Evolutionary conservation across 2,888 invertebrate genomes (phyloP), one percentile per base, ranked within the genome.

Genomic region (Tuberolachnus salignus): DNA sequence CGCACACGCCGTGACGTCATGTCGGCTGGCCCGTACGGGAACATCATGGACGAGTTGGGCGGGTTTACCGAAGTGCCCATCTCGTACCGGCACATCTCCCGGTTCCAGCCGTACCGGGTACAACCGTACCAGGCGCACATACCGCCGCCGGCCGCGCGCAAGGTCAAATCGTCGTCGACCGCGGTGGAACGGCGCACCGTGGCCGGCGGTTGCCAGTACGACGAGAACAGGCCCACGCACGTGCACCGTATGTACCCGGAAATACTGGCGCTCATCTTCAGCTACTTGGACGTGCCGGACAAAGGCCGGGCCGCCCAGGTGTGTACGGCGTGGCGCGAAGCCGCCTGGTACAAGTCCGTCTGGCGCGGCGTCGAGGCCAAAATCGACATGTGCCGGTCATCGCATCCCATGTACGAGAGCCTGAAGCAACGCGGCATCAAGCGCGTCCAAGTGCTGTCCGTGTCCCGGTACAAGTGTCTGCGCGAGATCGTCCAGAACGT

Each of bases 301-400:
- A 91, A 94, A 85, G 97, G 97, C 2, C 89, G 94, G 61, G 96
- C 93, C 23, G 94, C 96, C 3, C 95, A 95, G 87, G 95, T 96
- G 82, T 94, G 94, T 86, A 89, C 90, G 80, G 88, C 92, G 80
- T 97, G 97, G 96, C 88, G 95, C 81, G 96, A 97, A 84, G 96
- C 96, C 64, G 93, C 94, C 46, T 96, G 97, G 86, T 92, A 94
- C 83, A 92, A 94, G 83, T 93, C 93, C 57, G 95, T 97, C 23
- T 97, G 97, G 97, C 91, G 94, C 83, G 95, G 95, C 73, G 95
- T 95, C 49, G 95, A 95, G 85, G 96, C 97, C 0, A 92, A 94
- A 83, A 86, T 97, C 82, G 97, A 97, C 85, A 88, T 97, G 70
- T 89, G 94, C 81, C 89, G 92, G 83, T 91, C 94, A 81, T 92